phyloP scores from a whole-genome alignment of 2,113 vertebrate species.

The Siniperca knerii region DNA sequence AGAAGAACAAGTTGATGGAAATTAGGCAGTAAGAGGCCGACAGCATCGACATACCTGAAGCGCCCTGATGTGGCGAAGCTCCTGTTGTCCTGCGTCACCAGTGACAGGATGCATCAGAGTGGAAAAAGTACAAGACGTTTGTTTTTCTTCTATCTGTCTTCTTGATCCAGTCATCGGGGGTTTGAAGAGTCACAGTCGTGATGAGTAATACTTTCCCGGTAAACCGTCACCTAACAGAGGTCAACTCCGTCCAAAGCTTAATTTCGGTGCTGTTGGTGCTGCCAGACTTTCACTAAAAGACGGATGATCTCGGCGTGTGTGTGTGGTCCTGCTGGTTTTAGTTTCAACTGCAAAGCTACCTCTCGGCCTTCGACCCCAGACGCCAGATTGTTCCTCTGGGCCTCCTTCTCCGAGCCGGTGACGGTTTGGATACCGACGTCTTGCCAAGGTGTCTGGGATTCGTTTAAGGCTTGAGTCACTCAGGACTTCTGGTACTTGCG shows the following conservation, averaged over 20 bases:
- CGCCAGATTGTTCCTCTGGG: not conserved
- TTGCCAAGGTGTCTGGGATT: constrained; percentile 20
- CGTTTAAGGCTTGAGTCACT: constrained; percentile 1
- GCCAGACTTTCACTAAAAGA: not conserved
- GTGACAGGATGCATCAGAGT: not conserved
- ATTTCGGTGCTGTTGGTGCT: not conserved
- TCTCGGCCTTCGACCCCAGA: not conserved
- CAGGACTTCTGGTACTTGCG: constrained; percentile 1
- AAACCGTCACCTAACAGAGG: not conserved
- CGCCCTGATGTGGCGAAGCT: too few relatives aligned
- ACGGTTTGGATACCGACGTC: not conserved
- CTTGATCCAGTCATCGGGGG: not conserved
- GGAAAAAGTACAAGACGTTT: not conserved
- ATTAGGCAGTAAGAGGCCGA: too few relatives aligned
- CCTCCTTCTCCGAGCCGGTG: not conserved
- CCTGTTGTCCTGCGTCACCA: too few relatives aligned
- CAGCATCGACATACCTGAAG: too few relatives aligned
- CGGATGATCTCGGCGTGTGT: constrained; percentile 1
- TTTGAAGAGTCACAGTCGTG: not conserved
- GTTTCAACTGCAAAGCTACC: not conserved
- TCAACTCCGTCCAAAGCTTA: not conserved
- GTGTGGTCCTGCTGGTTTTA: not conserved
- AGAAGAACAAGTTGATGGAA: too few relatives aligned
- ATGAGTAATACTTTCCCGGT: not conserved
- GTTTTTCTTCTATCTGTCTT: not conserved